Evolutionary conservation across 2,888 invertebrate species (phyloP), one percentile per base, ranked within the genome.

Genomic region (Scelioninae gen. 1): DNA sequence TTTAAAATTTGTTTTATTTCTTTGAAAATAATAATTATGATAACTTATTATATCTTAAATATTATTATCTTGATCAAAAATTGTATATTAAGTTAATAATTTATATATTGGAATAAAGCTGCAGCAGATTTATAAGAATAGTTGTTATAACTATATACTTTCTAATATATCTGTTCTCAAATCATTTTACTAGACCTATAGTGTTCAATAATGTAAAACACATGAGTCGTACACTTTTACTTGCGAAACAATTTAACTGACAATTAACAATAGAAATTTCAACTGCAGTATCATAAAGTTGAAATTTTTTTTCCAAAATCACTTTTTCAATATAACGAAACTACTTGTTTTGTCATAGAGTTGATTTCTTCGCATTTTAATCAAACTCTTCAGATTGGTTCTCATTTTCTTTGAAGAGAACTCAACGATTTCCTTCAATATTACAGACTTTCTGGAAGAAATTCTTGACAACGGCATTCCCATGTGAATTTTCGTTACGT

Each of bases 401-500:
- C 55, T 34, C 60, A 8, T 72, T 72, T 55, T 63, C 49, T 43
- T 62, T 32, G 49, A 65, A 55, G 75, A 56, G 11, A 45, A 38
- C 53, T 38, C 65, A 65, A 68, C 53, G 45, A 43, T 68, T 53
- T 53, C 53, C 43, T 68, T 62, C 53, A 60, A 76, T 68, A 60
- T 68, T 60, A 32, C 43, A 62, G 15, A 40, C 13, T 31, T 47
- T 31, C 29, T n/a, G 29, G 40, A 77, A 65, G 78, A 78, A 78
- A 78, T 71, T 55, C 55, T 65, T 38, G 43, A 68, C 69, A 63
- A 71, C 49, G 32, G 76, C 75, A 79, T 81, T 81, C 81, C 82
- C 56, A 15, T 45, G 58, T 62, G 81, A 81, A 84, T 83, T 84
- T 82, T 78, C 72, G 83, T 86, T 84, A 82, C 84, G 83, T 87